Evolutionary conservation across 2,888 invertebrate species (phyloP).

Genomic region (Aromia moschata): DNA sequence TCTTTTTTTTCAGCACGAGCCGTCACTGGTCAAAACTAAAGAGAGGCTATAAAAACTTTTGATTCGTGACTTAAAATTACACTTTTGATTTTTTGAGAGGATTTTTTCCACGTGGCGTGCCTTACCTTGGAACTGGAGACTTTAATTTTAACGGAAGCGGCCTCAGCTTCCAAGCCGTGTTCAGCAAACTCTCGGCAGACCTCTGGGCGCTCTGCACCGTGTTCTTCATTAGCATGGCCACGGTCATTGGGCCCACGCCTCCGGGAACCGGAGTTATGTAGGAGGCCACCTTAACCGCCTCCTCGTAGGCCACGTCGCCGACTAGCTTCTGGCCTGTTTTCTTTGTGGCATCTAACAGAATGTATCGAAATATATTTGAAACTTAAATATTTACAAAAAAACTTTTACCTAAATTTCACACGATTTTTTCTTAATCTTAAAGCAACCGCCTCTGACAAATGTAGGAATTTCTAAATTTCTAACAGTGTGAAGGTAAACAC

Average conservation of each 20-base stretch:
- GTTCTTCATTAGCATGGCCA: constrained; percentile 96
- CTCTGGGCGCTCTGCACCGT: constrained; percentile 85
- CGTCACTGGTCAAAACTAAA: no score
- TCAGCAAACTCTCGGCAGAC: constrained; percentile 68
- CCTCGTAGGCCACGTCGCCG: constrained; percentile 93
- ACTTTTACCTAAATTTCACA: no score
- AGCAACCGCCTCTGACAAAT: no score
- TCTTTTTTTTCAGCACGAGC: no score
- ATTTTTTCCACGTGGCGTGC: no score
- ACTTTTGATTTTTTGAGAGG: no score
- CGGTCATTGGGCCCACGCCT: constrained; percentile 99
- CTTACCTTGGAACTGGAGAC: constrained; percentile 87
- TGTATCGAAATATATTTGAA: background rate
- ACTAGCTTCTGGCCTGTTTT: constrained; percentile 84
- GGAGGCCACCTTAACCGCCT: constrained; percentile 82
- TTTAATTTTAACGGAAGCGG: constrained; percentile 72
- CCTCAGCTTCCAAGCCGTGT: constrained; percentile 75
- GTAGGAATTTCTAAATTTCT: no score
- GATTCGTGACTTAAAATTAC: no score
- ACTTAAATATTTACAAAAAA: background rate
- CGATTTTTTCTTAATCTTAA: no score
- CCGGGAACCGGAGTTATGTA: constrained; percentile 95
- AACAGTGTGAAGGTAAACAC: no score
- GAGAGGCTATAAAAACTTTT: no score
- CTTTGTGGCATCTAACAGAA: constrained; percentile 74